Conservation (phyloP, 2,113 vertebrate species). For the Nanorana parkeri region DNA sequence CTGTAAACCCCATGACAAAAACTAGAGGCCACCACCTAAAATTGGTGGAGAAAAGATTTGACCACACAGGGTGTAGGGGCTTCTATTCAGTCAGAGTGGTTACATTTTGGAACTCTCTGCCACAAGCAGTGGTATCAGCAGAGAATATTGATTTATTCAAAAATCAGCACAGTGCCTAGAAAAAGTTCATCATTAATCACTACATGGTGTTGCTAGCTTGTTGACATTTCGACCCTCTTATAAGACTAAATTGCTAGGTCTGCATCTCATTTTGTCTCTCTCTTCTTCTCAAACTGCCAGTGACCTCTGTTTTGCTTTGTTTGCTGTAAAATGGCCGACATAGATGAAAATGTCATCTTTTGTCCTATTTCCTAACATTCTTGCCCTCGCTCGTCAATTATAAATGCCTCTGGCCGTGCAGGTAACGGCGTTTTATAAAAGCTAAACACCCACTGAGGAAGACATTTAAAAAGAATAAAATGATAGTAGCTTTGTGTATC, state of each 20-base stretch:
- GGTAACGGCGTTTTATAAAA: slow-evolving; percentile 22
- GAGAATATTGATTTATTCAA: too few species aligned
- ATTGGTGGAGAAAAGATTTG: too few species aligned
- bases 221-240: slow-evolving; percentile 34
- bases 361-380: rapidly evolving
- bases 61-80: too few species aligned
- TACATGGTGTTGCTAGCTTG: neutral
- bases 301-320: slow-evolving; percentile 17
- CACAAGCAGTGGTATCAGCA: too few species aligned
- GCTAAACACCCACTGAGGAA: slow-evolving; percentile 41
- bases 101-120: too few species aligned
- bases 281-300: neutral
- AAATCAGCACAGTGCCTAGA: slow-evolving; percentile 5
- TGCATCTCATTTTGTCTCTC: neutral
- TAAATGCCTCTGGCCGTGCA: slow-evolving; percentile 29
- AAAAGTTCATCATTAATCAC: neutral
- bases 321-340: neutral
- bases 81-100: too few species aligned
- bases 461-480: slow-evolving; percentile 48
- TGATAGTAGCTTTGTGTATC: slow-evolving; percentile 51
- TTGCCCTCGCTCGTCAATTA: slow-evolving; percentile 25
- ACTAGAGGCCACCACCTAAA: too few species aligned
- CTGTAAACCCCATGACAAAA: too few species aligned
- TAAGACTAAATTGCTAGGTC: neutral
- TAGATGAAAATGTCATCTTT: slow-evolving; percentile 35